Evolutionary conservation across 2,888 invertebrate genomes (phyloP).

Genomic region (Rhingia rostrata): DNA sequence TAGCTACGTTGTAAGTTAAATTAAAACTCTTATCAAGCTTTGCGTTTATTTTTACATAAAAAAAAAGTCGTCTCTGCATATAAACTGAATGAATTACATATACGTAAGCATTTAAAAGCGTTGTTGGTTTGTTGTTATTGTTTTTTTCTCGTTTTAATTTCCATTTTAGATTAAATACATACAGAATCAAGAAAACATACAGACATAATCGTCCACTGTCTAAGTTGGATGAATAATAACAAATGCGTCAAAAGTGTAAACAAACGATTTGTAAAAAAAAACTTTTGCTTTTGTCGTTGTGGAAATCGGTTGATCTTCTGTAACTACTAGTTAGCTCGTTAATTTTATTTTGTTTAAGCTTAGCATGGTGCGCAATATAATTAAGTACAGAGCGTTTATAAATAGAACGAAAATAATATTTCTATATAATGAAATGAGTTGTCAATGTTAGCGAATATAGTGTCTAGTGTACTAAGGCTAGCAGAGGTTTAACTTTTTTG

Average conservation of each 20-base stretch:
- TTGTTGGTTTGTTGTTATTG: not conserved
- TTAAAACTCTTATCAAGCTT: constrained; percentile 64
- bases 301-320: not conserved
- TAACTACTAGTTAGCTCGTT: constrained; percentile 11
- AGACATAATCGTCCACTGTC: not conserved
- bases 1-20: constrained; percentile 47
- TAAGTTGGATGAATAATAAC: constrained; percentile 33
- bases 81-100: constrained; percentile 1
- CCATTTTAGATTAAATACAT: constrained; percentile 12
- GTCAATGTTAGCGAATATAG: constrained; percentile 38
- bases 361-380: constrained; percentile 56
- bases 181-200: not conserved
- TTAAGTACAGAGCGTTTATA: constrained; percentile 47
- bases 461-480: constrained; percentile 9
- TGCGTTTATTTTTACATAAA: constrained; percentile 51
- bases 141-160: constrained; percentile 1
- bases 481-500: not conserved
- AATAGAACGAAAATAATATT: constrained; percentile 55
- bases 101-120: not conserved
- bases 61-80: not conserved
- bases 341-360: constrained; percentile 4
- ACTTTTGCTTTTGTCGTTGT: not conserved
- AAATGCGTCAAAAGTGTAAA: constrained; percentile 57
- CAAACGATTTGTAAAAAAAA: constrained; percentile 26
- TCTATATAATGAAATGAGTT: constrained; percentile 35